Evolutionary conservation across 2,888 invertebrate species (phyloP), one percentile per base, ranked within the genome.

Genomic region (Tiliacea citrago): DNA sequence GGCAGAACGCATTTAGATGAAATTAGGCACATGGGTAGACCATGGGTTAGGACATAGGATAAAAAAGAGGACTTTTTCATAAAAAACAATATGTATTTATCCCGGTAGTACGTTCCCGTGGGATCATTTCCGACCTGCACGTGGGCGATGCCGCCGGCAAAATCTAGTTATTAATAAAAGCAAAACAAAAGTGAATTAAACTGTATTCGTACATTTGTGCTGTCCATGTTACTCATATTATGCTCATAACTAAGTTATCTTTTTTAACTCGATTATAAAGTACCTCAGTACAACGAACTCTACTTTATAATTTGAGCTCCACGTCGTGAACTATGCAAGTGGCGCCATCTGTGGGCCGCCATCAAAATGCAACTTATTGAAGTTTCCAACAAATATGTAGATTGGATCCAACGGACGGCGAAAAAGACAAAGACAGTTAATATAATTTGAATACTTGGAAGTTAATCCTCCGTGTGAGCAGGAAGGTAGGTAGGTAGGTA

Each of bases 361-460:
- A 80, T 80, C 81, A 81, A 79, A 87, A 71, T 82, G 79, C 77
- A 86, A 82, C 68, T 85, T 87, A 85, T 88, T 79, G 79, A 82
- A 86, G 85, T 85, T 86, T 75, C 63, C 79, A 79, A 75, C 85
- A 84, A 88, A 79, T 87, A 88, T 88, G 88, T 75, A 88, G 82
- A 88, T 87, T 88, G 83, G 80, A 76, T 80, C 65, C 80, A 62
- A 71, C 80, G 74, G 69, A 75, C 70, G 67, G 74, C 70, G 73
- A 75, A 83, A 84, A 88, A 88, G 82, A 87, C 81, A 79, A 77
- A 79, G 77, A 68, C 73, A 71, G 68, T 86, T 85, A 68, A 85
- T 84, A 84, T 87, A 79, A 88, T 87, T 88, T 79, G 77, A 87
- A 88, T 87, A 84, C 73, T 86, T 86, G 65, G 74, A 82, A 87